phyloP scores from a whole-genome alignment of 2,888 invertebrate species.

The Drosophila borealis region DNA sequence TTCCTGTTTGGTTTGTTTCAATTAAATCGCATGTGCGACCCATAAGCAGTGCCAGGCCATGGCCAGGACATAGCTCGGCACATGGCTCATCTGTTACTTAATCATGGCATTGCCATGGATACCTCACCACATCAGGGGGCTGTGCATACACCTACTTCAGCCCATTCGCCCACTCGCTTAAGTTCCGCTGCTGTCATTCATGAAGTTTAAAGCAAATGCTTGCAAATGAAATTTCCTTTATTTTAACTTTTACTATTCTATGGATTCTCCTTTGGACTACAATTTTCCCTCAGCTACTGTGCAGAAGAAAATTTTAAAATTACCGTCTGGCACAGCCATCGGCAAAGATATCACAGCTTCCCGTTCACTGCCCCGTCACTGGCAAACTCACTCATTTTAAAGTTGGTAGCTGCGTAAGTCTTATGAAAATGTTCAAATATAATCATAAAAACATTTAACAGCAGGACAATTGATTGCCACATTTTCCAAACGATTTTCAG shows the following conservation, averaged over 20 bases:
- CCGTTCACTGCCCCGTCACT: too few species aligned
- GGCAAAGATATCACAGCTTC: too few species aligned
- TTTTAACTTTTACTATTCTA: not conserved
- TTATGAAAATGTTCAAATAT: too few species aligned
- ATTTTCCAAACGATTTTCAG: too few species aligned
- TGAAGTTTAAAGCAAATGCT: constrained; percentile 42
- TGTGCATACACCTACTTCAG: constrained; percentile 25
- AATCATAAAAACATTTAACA: too few species aligned
- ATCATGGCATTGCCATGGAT: constrained; percentile 80
- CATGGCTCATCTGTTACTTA: constrained; percentile 79
- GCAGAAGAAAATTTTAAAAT: too few species aligned
- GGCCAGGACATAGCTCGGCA: constrained; percentile 65
- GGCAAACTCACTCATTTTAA: too few species aligned
- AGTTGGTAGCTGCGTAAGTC: too few species aligned
- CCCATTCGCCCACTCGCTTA: constrained; percentile 21
- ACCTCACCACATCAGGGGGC: constrained; percentile 42
- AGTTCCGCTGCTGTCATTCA: constrained; percentile 32
- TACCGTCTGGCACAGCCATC: too few species aligned
- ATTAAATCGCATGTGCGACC: constrained; percentile 78
- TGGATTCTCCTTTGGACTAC: not conserved
- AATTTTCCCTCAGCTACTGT: not conserved
- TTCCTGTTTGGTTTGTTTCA: constrained; percentile 79
- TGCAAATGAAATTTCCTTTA: constrained; percentile 12
- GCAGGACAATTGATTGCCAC: too few species aligned
- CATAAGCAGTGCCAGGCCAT: constrained; percentile 49